Conservation (phyloP, 2,888 invertebrate species). For the Pollenia amentaria region DNA sequence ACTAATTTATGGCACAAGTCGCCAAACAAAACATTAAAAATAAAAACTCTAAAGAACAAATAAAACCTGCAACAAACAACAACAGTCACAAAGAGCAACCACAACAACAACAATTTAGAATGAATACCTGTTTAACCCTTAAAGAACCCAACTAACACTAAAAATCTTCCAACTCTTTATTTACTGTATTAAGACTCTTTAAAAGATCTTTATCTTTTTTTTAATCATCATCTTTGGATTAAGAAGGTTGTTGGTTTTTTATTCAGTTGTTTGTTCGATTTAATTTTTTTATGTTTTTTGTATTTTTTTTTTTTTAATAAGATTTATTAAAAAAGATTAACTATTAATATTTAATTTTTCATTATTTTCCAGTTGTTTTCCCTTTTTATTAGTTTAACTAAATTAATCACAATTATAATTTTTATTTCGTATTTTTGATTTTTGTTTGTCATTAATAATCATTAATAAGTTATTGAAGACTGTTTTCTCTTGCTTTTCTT, state of each 20-base stretch:
- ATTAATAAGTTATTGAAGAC: conserved; percentile 64
- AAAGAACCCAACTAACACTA: conserved; percentile 51
- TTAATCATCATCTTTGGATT: conserved; percentile 39
- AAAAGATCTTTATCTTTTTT: conserved; percentile 57
- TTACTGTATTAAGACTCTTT: conserved; percentile 46
- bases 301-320: conserved; percentile 31
- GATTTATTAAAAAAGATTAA: conserved; percentile 47
- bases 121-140: conserved; percentile 74
- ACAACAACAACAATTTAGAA: conserved; percentile 56
- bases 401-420: conserved; percentile 54
- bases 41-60: conserved; percentile 63
- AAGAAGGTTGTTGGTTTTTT: background rate
- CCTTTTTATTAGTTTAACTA: conserved; percentile 1
- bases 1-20: conserved; percentile 84
- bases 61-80: conserved; percentile 70
- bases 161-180: background rate
- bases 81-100: conserved; percentile 67
- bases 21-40: conserved; percentile 82
- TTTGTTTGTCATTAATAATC: conserved; percentile 68
- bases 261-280: background rate
- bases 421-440: conserved; percentile 18
- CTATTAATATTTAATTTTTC: conserved; percentile 46
- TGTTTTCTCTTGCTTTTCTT: conserved; percentile 25
- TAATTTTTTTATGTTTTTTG: background rate
- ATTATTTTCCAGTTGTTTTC: conserved; percentile 23